phyloP scores from a whole-genome alignment of 2,113 vertebrate genomes.

The Pipra filicauda region DNA sequence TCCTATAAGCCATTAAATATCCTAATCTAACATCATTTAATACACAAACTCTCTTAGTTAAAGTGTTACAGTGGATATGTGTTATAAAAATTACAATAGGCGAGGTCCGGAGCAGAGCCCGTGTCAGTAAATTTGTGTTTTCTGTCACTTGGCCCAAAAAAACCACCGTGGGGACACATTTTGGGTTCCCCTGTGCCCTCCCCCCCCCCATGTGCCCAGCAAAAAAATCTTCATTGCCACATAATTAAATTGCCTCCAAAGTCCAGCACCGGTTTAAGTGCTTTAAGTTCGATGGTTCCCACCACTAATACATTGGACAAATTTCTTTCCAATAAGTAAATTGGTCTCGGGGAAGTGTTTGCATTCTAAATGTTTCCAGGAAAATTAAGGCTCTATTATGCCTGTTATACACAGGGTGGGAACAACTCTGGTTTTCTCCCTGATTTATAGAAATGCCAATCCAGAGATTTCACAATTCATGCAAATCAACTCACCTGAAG shows the following conservation, averaged over 20 bases:
- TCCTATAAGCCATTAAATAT: conserved; percentile 71
- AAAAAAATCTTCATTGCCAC: not conserved
- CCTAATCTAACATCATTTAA: conserved; percentile 65
- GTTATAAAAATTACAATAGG: conserved; percentile 47
- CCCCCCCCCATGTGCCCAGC: not conserved
- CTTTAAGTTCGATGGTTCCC: not conserved
- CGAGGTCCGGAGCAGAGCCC: not conserved
- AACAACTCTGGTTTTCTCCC: not conserved
- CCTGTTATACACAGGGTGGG: not conserved
- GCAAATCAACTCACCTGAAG: conserved; percentile 5
- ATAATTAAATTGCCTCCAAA: not conserved
- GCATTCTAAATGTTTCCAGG: not conserved
- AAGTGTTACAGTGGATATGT: conserved; percentile 18
- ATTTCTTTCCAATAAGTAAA: not conserved
- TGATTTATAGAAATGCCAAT: conserved; percentile 8
- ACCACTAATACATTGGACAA: not conserved
- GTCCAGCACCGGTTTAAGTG: not conserved
- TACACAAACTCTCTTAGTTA: conserved; percentile 56
- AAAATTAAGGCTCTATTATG: not conserved
- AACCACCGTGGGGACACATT: not conserved
- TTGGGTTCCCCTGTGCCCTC: not conserved
- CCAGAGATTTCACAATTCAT: not conserved
- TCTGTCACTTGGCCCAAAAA: not conserved
- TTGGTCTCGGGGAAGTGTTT: not conserved
- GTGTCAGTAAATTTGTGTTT: conserved; percentile 13